Base-by-base conservation (phyloP, 1,140 invertebrate species). In the Lanistes nyassanus region DNA sequence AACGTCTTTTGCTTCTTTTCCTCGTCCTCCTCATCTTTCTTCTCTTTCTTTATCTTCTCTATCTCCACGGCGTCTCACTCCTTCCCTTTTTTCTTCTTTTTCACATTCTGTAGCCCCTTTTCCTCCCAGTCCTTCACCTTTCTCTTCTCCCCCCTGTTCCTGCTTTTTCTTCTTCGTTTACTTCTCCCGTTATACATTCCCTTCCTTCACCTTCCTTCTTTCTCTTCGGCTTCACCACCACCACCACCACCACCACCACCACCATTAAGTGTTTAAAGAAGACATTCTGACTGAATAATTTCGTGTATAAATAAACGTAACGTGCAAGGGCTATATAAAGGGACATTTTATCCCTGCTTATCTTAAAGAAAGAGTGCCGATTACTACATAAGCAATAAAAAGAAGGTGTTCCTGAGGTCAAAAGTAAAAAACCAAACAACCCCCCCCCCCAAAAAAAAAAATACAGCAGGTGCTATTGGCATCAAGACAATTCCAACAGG, bases 181-280 rank as follows among this genome's bases (percentile, higher is more conserved):
- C 19, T 47, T 6, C 42, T 47, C 42, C n/a, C n/a, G n/a, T n/a
- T n/a, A n/a, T n/a, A n/a, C n/a, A n/a, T n/a, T n/a, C n/a, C n/a
- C n/a, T n/a, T n/a, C n/a, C n/a, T n/a, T n/a, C 53, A 21, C 19
- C 53, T 55, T 21, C 53, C 2, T 21, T 2, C n/a, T 21, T 1
- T 55, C 1, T n/a, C n/a, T 21, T n/a, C 2, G n/a, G 19, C n/a
- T 21, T n/a, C n/a, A 55, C 53, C n/a, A 55, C 53, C n/a, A 55
- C 53, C n/a, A 55, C 2, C 53, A 55, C 53, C 53, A 55, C 19
- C 53, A 55, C 19, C 53, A 21, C 19, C 53, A 21, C 19, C n/a
- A 55, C 53, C 53, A 55, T 55, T 55, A 55, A 55, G 53, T n/a
- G 53, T 55, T 16, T 55, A n/a, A n/a, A n/a, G n/a, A n/a, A n/a